phyloP scores from a whole-genome alignment of 2,888 invertebrate species.

The Aethes cnicana region DNA sequence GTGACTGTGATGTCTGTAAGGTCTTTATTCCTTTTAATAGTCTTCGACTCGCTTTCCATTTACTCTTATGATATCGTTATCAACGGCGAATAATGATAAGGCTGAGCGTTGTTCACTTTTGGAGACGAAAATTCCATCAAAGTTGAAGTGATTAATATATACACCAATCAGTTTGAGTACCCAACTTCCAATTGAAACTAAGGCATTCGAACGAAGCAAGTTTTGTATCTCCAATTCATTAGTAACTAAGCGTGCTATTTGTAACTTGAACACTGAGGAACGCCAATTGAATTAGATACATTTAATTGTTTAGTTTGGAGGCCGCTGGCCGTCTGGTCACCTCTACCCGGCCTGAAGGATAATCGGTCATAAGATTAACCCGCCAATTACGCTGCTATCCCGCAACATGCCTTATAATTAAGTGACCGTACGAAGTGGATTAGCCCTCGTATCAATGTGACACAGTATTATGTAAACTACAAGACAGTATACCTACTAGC shows the following conservation, averaged over 20 bases:
- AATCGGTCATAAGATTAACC: constrained; percentile 46
- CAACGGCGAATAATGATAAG: constrained; percentile 38
- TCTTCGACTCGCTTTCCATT: constrained; percentile 58
- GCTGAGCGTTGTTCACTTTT: constrained; percentile 7
- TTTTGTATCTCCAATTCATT: constrained; percentile 1
- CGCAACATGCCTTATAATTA: constrained; percentile 21
- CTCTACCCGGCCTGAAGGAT: constrained; percentile 42
- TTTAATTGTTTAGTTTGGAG: constrained; percentile 13
- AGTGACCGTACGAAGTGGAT: constrained; percentile 18
- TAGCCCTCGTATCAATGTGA: constrained; percentile 3
- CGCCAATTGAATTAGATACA: constrained; percentile 1
- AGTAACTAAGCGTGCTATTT: neutral
- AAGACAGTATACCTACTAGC: too few relatives aligned
- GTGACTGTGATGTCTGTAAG: constrained; percentile 56
- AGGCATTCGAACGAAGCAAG: too few relatives aligned
- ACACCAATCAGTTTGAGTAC: neutral
- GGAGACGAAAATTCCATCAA: neutral
- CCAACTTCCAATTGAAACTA: too few relatives aligned
- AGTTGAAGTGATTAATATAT: neutral
- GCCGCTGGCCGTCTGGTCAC: constrained; percentile 28
- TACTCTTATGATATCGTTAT: constrained; percentile 50
- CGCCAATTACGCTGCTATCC: constrained; percentile 27
- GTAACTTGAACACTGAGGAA: neutral
- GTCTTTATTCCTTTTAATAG: constrained; percentile 71
- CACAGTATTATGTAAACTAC: too few relatives aligned